phyloP scores from a whole-genome alignment of 1,140 invertebrate species.

The Wasmannia auropunctata region DNA sequence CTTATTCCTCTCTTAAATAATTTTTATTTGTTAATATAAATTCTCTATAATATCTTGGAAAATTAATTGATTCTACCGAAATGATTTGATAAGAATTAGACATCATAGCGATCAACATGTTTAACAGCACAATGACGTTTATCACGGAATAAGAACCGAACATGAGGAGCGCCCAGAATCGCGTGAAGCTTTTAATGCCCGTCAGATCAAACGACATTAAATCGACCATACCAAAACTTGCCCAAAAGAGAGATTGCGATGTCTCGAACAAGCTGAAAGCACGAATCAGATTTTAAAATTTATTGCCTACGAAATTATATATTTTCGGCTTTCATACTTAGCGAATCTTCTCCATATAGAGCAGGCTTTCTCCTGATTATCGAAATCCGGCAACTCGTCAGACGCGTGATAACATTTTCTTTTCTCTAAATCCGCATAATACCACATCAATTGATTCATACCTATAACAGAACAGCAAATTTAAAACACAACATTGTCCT shows the following conservation, averaged over 20 bases:
- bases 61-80: slow-evolving; percentile 87
- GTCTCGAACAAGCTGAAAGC: slow-evolving; percentile 95
- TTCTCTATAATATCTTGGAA: neutral
- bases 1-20: too few relatives aligned
- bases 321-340: slow-evolving; percentile 87
- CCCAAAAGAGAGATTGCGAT: slow-evolving; percentile 97
- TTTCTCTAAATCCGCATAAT: slow-evolving; percentile 96
- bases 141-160: slow-evolving; percentile 96
- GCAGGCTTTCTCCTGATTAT: slow-evolving; percentile 92
- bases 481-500: neutral
- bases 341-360: slow-evolving; percentile 94
- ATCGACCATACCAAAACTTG: slow-evolving; percentile 96
- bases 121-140: slow-evolving; percentile 96
- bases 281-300: slow-evolving; percentile 13
- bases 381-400: slow-evolving; percentile 90
- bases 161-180: slow-evolving; percentile 95
- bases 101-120: slow-evolving; percentile 99
- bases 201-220: slow-evolving; percentile 93
- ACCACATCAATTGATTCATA: slow-evolving; percentile 97
- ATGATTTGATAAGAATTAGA: slow-evolving; percentile 97
- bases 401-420: slow-evolving; percentile 92
- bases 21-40: too few relatives aligned
- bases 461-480: slow-evolving; percentile 84
- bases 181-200: slow-evolving; percentile 94
- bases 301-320: neutral